Evolutionary conservation across 2,797 vertebrate genomes (phyloP).

Genomic region (Chanos chanos): DNA sequence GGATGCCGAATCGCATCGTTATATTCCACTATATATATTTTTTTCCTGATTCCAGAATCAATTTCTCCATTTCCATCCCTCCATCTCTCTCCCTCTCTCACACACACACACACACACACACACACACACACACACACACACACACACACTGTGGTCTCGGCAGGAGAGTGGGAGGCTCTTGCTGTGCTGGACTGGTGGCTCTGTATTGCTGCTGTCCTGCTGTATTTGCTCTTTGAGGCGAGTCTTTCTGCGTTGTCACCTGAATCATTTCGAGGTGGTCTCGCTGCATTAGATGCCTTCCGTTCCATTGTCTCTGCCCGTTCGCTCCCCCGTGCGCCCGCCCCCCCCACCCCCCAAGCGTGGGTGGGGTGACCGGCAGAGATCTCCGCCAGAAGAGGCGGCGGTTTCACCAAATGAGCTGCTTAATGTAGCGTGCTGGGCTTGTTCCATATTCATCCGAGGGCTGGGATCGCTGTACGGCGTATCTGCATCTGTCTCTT

Average conservation of each 20-base stretch:
- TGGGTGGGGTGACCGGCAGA: neutral
- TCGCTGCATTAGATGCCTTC: conserved; percentile 19
- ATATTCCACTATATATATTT: too few relatives aligned
- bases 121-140: neutral
- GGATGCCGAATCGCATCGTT: too few relatives aligned
- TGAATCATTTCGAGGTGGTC: neutral
- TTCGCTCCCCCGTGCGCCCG: neutral
- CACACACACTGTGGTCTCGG: neutral
- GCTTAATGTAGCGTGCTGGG: conserved; percentile 60
- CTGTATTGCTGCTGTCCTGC: neutral
- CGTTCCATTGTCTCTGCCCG: conserved; percentile 5
- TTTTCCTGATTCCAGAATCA: too few relatives aligned
- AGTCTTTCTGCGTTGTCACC: conserved; percentile 11
- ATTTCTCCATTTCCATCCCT: neutral
- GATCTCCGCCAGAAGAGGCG: neutral
- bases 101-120: neutral
- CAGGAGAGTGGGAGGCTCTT: neutral
- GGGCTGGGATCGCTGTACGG: conserved; percentile 51
- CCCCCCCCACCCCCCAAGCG: neutral
- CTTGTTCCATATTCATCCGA: conserved; percentile 66
- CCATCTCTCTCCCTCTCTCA: neutral
- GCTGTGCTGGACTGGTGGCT: conserved; percentile 2
- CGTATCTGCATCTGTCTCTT: conserved; percentile 50
- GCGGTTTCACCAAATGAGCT: conserved; percentile 53
- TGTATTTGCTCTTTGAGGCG: conserved; percentile 9